phyloP scores from a whole-genome alignment of 2,797 vertebrate species.

The Prunella strophiata region DNA sequence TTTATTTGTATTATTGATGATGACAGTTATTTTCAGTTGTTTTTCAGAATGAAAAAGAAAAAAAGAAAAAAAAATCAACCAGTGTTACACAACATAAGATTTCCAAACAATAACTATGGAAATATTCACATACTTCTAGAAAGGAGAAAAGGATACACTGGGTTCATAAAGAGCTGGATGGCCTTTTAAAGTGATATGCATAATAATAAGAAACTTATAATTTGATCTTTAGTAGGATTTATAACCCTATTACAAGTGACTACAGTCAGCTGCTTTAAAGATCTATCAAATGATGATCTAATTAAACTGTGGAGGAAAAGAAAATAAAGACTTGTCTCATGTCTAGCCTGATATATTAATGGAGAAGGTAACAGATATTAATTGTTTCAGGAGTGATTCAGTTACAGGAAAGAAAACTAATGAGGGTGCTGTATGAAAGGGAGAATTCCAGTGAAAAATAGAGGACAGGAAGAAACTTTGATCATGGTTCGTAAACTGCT shows the following conservation, averaged over 20 bases:
- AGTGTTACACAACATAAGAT: not conserved
- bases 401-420: slow-evolving; percentile 51
- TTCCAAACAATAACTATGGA: not conserved
- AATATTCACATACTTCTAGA: not conserved
- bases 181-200: slow-evolving; percentile 34
- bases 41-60: not conserved
- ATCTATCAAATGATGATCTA: slow-evolving; percentile 29
- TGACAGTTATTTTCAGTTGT: not conserved
- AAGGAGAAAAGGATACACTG: not conserved
- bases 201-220: not conserved
- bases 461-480: slow-evolving; percentile 39
- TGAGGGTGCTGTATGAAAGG: not conserved
- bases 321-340: slow-evolving; percentile 53
- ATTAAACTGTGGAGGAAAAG: slow-evolving; percentile 48
- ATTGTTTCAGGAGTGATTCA: slow-evolving; percentile 33
- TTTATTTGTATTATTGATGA: not conserved
- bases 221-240: slow-evolving; percentile 60
- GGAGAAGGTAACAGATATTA: slow-evolving; percentile 28
- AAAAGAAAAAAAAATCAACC: not conserved
- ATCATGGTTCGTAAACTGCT: slow-evolving; percentile 32
- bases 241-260: slow-evolving; percentile 47
- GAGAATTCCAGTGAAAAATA: slow-evolving; percentile 6
- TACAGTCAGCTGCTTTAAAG: slow-evolving; percentile 37
- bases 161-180: not conserved
- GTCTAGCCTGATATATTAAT: slow-evolving; percentile 53